phyloP scores from a whole-genome alignment of 2,113 vertebrate genomes.

The Mastomys natalensis region DNA sequence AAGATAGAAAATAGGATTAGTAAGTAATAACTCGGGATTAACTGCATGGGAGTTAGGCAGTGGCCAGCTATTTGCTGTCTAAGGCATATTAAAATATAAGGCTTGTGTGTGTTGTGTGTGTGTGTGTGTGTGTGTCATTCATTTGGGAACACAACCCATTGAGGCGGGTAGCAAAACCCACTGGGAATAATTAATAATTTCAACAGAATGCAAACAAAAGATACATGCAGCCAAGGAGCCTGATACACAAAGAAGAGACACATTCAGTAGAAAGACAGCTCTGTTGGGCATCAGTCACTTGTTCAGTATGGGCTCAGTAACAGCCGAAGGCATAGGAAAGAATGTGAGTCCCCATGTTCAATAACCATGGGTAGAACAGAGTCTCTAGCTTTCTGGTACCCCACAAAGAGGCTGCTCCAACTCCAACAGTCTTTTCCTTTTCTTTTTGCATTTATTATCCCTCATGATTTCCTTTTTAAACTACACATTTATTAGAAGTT shows the following conservation, averaged over 20 bases:
- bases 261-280: background rate
- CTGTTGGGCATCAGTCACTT: background rate
- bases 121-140: no score
- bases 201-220: background rate
- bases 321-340: background rate
- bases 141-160: no score
- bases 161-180: no score
- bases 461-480: background rate
- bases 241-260: background rate
- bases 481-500: background rate
- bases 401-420: background rate
- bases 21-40: no score
- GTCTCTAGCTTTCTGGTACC: background rate
- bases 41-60: no score
- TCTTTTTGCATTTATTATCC: background rate
- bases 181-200: no score
- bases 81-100: no score
- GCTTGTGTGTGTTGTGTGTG: no score
- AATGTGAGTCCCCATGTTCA: background rate
- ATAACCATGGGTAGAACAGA: background rate
- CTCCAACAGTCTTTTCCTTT: background rate
- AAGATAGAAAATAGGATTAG: no score
- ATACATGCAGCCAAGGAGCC: background rate
- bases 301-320: background rate
- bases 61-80: no score